phyloP scores from a whole-genome alignment of 1,140 invertebrate genomes.

The Camponotus pennsylvanicus region DNA sequence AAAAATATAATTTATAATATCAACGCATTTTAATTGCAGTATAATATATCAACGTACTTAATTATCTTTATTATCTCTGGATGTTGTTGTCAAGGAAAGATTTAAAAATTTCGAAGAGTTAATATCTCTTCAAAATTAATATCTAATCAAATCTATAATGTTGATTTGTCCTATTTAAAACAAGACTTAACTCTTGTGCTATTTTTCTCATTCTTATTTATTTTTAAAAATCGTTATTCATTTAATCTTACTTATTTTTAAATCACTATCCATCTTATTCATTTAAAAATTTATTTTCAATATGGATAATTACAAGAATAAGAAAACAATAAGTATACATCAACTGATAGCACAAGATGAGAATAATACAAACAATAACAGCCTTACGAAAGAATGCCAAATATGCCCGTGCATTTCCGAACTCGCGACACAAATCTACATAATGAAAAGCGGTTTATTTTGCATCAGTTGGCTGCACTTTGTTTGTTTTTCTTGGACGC shows the following conservation, averaged over 20 bases:
- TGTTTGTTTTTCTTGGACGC: conserved; percentile 67
- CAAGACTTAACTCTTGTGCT: background rate
- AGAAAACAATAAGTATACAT: background rate
- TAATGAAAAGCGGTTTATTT: conserved; percentile 53
- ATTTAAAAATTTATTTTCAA: background rate
- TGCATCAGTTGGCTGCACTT: conserved; percentile 14
- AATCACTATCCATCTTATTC: background rate
- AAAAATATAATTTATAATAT: background rate
- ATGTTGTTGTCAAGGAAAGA: background rate
- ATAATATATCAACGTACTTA: too few relatives aligned
- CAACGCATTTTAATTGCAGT: background rate
- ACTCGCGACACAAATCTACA: conserved; percentile 16
- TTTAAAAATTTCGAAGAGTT: background rate
- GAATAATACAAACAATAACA: background rate
- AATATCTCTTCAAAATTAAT: background rate
- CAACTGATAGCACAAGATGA: background rate
- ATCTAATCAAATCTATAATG: background rate
- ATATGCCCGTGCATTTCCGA: background rate
- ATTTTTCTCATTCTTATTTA: background rate
- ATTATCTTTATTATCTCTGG: background rate
- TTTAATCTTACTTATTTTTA: too few relatives aligned
- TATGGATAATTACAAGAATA: background rate
- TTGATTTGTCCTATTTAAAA: conserved; percentile 4
- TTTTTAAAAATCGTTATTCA: background rate
- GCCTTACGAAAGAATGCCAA: background rate